Base-by-base conservation (phyloP, 2,113 vertebrate genomes). In the Nipponia nippon region DNA sequence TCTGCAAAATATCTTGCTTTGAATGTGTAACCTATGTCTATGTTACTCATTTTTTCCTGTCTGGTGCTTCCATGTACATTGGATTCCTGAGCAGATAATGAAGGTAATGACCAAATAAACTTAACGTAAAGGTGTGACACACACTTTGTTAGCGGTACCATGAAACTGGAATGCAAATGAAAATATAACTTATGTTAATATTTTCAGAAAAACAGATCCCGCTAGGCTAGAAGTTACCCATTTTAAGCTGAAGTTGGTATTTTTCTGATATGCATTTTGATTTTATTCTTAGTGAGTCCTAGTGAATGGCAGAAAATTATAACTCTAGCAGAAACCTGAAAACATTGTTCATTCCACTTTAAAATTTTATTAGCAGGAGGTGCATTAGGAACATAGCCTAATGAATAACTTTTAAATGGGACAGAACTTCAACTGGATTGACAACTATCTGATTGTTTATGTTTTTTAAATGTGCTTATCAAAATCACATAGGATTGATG, bases 401-500 rank as follows among this genome's bases (percentile, higher is more conserved):
- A 97, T 85, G 95, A 97, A 94, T 96, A 97, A 97, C 95, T 96
- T 96, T 95, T 97, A 97, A 97, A 98, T 97, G 89, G 95, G 95
- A 89, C 91, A 71, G 91, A 93, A 95, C 96, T 97, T 98, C 96
- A 97, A 85, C 69, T 72, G 96, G 98, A 98, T 96, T 98, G 98
- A 98, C 98, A 98, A 98, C 95, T 98, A 96, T 97, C 98, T 97
- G 95, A 93, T 97, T 97, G 97, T 98, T 98, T 98, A 98, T 97
- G 97, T 97, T 98, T 98, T 98, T 98, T 76, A 98, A 98, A 98
- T 97, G 93, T 71, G 95, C 97, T 98, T 97, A 98, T 98, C 97
- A 98, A 98, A 98, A 98, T 92, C 93, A 88, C 88, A 75, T 97
- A 98, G 96, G 98, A 99, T 98, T 99, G 98, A 99, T 99, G 98